These are phyloP conservation scores for Drosophila bipectinata DNA, from an alignment of 1,140 invertebrate genomes.

Conservation along the genomic window DNA sequence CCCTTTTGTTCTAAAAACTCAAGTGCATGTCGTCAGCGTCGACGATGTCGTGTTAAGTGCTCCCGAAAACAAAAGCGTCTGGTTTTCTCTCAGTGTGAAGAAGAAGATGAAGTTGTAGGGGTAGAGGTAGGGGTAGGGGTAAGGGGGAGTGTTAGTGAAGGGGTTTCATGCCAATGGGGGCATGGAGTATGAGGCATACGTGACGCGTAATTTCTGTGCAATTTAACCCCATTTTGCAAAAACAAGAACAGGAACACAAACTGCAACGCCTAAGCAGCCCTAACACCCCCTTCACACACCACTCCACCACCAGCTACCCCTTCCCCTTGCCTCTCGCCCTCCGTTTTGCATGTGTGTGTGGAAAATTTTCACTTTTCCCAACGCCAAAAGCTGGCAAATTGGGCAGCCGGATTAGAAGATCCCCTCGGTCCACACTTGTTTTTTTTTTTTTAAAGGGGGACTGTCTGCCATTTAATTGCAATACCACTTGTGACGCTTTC, in stretches of 20 bases:
- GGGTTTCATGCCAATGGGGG: not conserved
- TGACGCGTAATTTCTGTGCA: conserved; percentile 75
- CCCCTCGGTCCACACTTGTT: conserved; percentile 4
- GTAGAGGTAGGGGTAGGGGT: not conserved
- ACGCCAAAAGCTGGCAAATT: conserved; percentile 20
- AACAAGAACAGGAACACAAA: conserved; percentile 29
- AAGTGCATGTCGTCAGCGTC: conserved; percentile 82
- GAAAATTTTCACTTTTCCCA: conserved; percentile 48
- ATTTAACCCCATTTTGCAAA: conserved; percentile 79
- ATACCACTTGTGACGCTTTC: conserved; percentile 19
- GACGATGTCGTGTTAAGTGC: conserved; percentile 75
- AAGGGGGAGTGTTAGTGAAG: not conserved
- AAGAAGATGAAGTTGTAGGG: not conserved
- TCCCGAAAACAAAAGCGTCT: conserved; percentile 64
- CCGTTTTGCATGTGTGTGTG: conserved; percentile 11
- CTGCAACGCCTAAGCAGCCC: conserved; percentile 35
- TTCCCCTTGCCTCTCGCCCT: not conserved
- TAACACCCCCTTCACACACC: conserved; percentile 12
- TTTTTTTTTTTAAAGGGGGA: not conserved
- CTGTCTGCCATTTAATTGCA: conserved; percentile 47
- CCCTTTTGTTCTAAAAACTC: conserved; percentile 69
- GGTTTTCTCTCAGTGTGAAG: conserved; percentile 1
- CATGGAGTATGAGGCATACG: conserved; percentile 2
- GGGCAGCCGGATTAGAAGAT: conserved; percentile 41
- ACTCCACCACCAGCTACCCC: not conserved